Conservation (phyloP, 2,888 invertebrate species). For the Automeris io region DNA sequence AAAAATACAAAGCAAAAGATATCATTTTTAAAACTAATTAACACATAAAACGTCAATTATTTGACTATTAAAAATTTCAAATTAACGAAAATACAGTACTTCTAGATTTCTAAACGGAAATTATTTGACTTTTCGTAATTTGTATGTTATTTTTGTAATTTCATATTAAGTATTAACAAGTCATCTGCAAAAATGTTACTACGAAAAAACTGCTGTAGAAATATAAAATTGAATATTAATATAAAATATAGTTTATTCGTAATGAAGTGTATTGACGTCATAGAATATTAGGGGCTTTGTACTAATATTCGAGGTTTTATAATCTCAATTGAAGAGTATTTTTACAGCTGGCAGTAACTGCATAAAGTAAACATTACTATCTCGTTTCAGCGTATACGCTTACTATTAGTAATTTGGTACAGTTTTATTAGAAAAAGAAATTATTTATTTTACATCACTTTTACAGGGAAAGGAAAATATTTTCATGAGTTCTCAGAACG, state of each 20-base stretch:
- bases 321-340: constrained; percentile 31
- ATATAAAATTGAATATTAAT: background rate
- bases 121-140: too few relatives aligned
- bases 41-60: too few relatives aligned
- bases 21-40: too few relatives aligned
- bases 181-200: background rate
- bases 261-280: constrained; percentile 37
- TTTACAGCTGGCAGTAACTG: constrained; percentile 35
- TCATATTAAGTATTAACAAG: background rate
- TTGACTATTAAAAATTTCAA: too few relatives aligned
- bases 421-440: constrained; percentile 20
- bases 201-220: background rate
- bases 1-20: too few relatives aligned
- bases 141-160: too few relatives aligned
- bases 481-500: background rate
- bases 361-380: constrained; percentile 26
- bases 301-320: constrained; percentile 32
- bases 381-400: constrained; percentile 19
- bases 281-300: constrained; percentile 36
- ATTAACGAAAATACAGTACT: too few relatives aligned
- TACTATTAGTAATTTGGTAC: constrained; percentile 16
- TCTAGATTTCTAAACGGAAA: too few relatives aligned
- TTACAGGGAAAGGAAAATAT: background rate
- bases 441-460: background rate
- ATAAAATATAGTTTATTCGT: constrained; percentile 29